Percentiles rank a stretch among this genome's conserved stretches.
Evolutionary conservation across 2,797 vertebrate genomes (phyloP).

Genomic region (Anas capensis): DNA sequence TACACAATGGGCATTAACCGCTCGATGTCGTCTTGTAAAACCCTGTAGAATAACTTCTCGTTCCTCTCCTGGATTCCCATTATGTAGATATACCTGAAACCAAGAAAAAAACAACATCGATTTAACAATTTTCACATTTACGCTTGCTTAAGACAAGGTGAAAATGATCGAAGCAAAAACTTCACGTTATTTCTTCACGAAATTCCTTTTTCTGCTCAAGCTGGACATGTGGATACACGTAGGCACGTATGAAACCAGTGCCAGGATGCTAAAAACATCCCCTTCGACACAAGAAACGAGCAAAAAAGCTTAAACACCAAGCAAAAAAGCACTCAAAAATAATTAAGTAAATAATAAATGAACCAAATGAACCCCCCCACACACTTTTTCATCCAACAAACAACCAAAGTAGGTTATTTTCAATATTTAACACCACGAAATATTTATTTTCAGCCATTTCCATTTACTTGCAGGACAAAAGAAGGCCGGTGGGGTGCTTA

Average conservation of each 20-base stretch:
- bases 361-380: not conserved
- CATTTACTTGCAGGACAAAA: fast-evolving
- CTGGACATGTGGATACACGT: fast-evolving
- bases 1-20: slow-evolving; percentile 97
- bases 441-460: not conserved
- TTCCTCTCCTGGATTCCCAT: slow-evolving; percentile 99
- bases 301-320: no score
- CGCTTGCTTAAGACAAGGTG: fast-evolving
- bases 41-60: slow-evolving; percentile 93
- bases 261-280: no score
- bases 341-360: no score
- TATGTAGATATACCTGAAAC: slow-evolving; percentile 91
- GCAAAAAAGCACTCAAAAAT: no score
- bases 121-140: no score
- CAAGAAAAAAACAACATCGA: not conserved
- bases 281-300: fast-evolving
- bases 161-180: not conserved
- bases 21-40: slow-evolving; percentile 95
- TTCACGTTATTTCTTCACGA: fast-evolving
- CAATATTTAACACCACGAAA: fast-evolving
- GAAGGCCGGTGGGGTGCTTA: slow-evolving; percentile 69
- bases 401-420: no score
- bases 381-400: not conserved
- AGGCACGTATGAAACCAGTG: no score
- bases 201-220: not conserved